A percentile compares a stretch with the other conserved stretches of the same genome.
Conservation (phyloP, 2,797 vertebrate genomes). For the Xiphorhynchus erythropygius region DNA sequence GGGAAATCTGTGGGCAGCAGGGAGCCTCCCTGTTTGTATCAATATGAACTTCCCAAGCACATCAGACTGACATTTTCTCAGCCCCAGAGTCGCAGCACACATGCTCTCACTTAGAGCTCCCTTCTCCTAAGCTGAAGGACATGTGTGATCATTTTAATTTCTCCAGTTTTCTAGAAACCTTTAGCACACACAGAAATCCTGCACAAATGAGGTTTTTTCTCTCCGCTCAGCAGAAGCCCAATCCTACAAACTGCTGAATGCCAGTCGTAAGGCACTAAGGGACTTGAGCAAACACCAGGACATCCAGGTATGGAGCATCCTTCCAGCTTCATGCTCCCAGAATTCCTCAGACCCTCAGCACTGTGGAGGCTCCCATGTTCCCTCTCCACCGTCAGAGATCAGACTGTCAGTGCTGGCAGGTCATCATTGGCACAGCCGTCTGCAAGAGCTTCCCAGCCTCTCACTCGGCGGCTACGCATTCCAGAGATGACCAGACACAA, state of each 20-base stretch:
- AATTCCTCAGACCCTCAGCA: neutral
- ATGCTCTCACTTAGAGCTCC: constrained; percentile 67
- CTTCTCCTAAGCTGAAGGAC: constrained; percentile 41
- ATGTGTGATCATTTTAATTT: constrained; percentile 54
- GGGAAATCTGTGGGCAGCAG: constrained; percentile 72
- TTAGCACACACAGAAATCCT: neutral
- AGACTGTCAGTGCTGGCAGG: neutral
- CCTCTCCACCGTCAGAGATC: neutral
- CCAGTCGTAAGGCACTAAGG: neutral
- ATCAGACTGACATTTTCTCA: constrained; percentile 65
- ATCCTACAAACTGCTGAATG: neutral
- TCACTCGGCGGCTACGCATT: neutral
- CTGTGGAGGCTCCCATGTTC: neutral
- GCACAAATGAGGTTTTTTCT: neutral
- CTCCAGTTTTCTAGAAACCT: neutral
- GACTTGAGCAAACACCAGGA: neutral
- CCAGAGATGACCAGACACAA: constrained; percentile 57
- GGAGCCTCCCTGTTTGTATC: constrained; percentile 72
- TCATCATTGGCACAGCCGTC: neutral
- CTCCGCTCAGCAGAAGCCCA: neutral
- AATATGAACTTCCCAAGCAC: constrained; percentile 68
- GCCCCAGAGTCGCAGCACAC: constrained; percentile 43
- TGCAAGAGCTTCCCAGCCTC: constrained; percentile 3
- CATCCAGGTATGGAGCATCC: neutral
- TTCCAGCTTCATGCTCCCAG: neutral